These are phyloP conservation scores for Stichodactyla helianthus DNA, from an alignment of 64 coral and sea anemone genomes.

Conservation along the genomic window DNA sequence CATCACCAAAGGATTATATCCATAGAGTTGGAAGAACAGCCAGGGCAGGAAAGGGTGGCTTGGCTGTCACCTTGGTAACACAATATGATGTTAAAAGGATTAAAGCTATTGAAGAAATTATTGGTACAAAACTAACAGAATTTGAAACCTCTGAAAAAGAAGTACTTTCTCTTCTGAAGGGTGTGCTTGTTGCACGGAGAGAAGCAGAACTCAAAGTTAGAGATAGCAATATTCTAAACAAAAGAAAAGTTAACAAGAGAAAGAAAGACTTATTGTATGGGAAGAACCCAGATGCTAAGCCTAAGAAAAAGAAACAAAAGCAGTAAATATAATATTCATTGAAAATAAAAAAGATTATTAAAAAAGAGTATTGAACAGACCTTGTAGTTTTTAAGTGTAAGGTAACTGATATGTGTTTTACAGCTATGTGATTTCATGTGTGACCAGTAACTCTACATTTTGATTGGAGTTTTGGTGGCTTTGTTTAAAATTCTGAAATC, in stretches of 20 bases:
- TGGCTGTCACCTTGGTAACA: conserved; percentile 86
- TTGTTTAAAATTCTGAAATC: too few species aligned
- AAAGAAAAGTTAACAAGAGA: conserved; percentile 75
- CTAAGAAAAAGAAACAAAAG: conserved; percentile 7
- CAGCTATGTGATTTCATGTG: too few species aligned
- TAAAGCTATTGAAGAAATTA: conserved; percentile 54
- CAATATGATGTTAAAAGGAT: conserved; percentile 90
- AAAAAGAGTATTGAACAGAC: too few species aligned
- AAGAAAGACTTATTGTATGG: conserved; percentile 77
- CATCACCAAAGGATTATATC: conserved; percentile 91
- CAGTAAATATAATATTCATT: not conserved
- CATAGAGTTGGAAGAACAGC: conserved; percentile 92
- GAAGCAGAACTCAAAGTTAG: conserved; percentile 63
- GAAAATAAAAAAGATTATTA: not conserved
- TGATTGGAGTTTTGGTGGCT: too few species aligned
- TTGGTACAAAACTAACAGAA: conserved; percentile 77
- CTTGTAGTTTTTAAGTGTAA: too few species aligned
- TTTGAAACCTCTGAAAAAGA: conserved; percentile 80
- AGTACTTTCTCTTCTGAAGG: conserved; percentile 68
- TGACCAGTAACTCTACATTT: too few species aligned
- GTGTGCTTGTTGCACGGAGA: conserved; percentile 77
- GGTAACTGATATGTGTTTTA: too few species aligned
- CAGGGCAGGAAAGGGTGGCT: conserved; percentile 78
- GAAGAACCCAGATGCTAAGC: conserved; percentile 58
- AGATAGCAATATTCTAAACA: conserved; percentile 66